Evolutionary conservation across 2,113 vertebrate genomes (phyloP).

Genomic region (Oncorhynchus nerka): DNA sequence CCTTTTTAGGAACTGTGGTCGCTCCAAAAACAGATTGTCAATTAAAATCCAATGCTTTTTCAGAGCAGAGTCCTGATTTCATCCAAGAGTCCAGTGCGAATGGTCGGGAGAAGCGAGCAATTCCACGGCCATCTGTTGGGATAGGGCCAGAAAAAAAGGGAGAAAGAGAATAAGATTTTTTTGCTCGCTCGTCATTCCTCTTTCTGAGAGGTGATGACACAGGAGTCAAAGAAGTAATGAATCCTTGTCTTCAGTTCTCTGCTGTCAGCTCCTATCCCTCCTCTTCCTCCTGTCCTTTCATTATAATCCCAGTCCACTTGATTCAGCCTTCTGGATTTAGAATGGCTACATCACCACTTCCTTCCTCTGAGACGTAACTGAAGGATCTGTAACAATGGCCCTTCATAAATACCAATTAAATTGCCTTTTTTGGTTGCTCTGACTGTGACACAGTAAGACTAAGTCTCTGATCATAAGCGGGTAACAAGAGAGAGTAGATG

Average conservation of each 20-base stretch:
- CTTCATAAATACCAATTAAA: conserved; percentile 6
- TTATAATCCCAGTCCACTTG: conserved; percentile 8
- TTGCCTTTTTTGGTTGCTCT: not conserved
- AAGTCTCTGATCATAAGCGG: not conserved
- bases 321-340: not conserved
- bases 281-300: not conserved
- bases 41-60: no score
- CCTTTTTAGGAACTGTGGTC: no score
- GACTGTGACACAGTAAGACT: not conserved
- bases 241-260: not conserved
- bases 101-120: no score
- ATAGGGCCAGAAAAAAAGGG: not conserved
- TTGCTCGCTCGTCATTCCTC: not conserved
- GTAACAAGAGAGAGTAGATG: not conserved
- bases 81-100: no score
- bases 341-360: not conserved
- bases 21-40: no score
- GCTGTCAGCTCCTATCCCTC: not conserved
- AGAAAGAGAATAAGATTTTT: not conserved
- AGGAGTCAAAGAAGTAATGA: not conserved
- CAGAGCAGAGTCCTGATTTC: no score
- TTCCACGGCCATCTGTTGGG: no score
- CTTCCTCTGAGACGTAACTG: not conserved
- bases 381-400: not conserved
- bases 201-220: not conserved